Conservation (phyloP, 2,797 vertebrate species). For the Chiroxiphia lanceolata region DNA sequence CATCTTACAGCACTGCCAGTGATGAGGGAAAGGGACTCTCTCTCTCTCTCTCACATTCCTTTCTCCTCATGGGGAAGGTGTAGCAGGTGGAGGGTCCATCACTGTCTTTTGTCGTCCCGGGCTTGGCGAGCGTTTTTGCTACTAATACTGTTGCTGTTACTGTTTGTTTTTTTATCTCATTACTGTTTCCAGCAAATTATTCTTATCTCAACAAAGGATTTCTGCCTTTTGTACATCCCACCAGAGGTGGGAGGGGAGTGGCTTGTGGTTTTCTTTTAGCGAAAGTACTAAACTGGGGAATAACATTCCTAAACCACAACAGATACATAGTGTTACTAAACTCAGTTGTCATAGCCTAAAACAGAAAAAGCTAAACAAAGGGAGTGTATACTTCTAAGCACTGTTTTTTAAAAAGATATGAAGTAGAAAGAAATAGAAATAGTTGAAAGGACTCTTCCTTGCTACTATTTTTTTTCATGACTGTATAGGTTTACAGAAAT, state of each 20-base stretch:
- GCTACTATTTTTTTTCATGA: background rate
- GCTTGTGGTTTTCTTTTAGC: background rate
- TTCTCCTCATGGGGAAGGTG: background rate
- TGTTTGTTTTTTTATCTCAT: background rate
- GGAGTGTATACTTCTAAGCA: background rate
- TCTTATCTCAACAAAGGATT: background rate
- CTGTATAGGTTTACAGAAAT: background rate
- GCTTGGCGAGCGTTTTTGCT: background rate
- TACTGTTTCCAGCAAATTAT: background rate
- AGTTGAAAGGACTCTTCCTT: background rate
- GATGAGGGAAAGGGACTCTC: background rate
- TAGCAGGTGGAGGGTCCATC: background rate
- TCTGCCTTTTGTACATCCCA: background rate
- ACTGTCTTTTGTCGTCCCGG: background rate
- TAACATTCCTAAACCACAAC: background rate
- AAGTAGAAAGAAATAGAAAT: background rate
- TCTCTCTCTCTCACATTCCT: background rate
- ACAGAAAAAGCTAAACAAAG: background rate
- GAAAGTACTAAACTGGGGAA: background rate
- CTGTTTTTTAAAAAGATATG: background rate
- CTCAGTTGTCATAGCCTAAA: background rate
- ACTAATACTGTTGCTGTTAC: background rate
- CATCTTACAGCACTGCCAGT: background rate
- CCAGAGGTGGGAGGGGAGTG: background rate
- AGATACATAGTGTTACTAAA: background rate